Evolutionary conservation across 2,888 invertebrate species (phyloP).

Genomic region (Arge pagana): DNA sequence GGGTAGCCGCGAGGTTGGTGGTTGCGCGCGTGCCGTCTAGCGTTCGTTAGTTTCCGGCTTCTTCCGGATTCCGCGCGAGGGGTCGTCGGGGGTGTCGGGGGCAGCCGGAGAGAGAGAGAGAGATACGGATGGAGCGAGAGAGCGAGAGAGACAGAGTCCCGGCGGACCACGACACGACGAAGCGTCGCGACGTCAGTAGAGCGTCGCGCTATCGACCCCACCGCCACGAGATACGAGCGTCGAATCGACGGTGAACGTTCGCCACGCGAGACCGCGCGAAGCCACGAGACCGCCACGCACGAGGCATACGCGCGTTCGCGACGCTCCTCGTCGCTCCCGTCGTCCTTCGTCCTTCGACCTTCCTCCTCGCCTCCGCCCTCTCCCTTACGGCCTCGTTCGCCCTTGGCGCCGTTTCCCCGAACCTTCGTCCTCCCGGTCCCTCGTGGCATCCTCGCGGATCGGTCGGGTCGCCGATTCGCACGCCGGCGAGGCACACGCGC

Average conservation of each 20-base stretch:
- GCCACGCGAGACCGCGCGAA: conserved; percentile 28
- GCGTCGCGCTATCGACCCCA: conserved; percentile 57
- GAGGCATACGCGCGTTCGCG: conserved; percentile 15
- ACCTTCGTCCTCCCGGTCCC: conserved; percentile 36
- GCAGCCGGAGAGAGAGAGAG: conserved; percentile 33
- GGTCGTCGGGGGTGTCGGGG: conserved; percentile 31
- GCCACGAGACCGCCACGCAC: conserved; percentile 28
- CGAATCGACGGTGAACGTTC: conserved; percentile 29
- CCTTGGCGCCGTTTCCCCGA: no score
- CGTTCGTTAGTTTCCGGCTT: conserved; percentile 56
- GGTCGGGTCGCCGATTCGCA: no score
- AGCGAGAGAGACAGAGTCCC: conserved; percentile 58
- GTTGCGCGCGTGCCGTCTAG: conserved; percentile 24
- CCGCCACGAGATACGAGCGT: conserved; percentile 46
- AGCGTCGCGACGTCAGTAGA: conserved; percentile 60
- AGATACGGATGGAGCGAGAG: conserved; percentile 44
- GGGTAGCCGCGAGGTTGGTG: conserved; percentile 44
- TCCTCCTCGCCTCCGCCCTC: no score
- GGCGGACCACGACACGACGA: conserved; percentile 61
- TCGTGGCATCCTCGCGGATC: conserved; percentile 31
- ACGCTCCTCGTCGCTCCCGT: no score
- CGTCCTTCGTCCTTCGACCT: no score
- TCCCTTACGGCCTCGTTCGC: no score
- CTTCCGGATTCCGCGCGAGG: conserved; percentile 51
- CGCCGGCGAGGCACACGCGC: no score